Percentiles rank a stretch among this genome's conserved stretches.
phyloP scores from a whole-genome alignment of 2,888 invertebrate species.

The Tetropium fuscum region DNA sequence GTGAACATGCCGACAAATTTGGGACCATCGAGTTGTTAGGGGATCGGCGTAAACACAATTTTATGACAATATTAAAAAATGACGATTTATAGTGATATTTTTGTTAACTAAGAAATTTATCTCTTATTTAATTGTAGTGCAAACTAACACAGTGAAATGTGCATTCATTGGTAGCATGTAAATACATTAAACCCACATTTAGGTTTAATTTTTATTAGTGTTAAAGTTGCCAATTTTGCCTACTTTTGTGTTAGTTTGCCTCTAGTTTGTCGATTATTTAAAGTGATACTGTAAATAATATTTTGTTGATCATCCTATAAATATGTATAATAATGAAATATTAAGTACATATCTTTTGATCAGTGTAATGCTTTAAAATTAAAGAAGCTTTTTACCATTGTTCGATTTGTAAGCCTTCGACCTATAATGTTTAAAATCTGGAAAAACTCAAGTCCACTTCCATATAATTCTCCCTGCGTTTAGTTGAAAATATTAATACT shows the following conservation, averaged over 20 bases:
- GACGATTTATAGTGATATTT: slow-evolving; percentile 64
- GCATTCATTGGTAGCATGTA: background rate
- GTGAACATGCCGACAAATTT: slow-evolving; percentile 29
- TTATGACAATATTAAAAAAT: slow-evolving; percentile 61
- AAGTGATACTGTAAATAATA: slow-evolving; percentile 51
- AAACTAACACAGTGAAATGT: background rate
- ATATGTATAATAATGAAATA: slow-evolving; percentile 44
- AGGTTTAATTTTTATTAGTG: background rate
- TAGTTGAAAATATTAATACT: too few species aligned
- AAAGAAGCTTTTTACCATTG: slow-evolving; percentile 54
- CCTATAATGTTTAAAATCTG: slow-evolving; percentile 47
- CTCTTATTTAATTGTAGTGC: background rate
- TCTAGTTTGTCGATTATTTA: background rate
- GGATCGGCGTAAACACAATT: slow-evolving; percentile 48
- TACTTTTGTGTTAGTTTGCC: slow-evolving; percentile 5
- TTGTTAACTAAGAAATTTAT: slow-evolving; percentile 44
- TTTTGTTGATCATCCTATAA: slow-evolving; percentile 46
- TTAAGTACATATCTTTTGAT: slow-evolving; percentile 62
- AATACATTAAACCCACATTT: background rate
- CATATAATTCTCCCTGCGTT: too few species aligned
- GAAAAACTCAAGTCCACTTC: too few species aligned
- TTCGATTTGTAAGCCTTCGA: slow-evolving; percentile 56
- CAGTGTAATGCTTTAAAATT: slow-evolving; percentile 51
- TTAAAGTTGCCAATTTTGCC: background rate
- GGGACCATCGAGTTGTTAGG: slow-evolving; percentile 46